Percentiles rank a stretch among this genome's conserved stretches.
Evolutionary conservation across 2,888 invertebrate genomes (phyloP).

Genomic region (Drosophila robusta): DNA sequence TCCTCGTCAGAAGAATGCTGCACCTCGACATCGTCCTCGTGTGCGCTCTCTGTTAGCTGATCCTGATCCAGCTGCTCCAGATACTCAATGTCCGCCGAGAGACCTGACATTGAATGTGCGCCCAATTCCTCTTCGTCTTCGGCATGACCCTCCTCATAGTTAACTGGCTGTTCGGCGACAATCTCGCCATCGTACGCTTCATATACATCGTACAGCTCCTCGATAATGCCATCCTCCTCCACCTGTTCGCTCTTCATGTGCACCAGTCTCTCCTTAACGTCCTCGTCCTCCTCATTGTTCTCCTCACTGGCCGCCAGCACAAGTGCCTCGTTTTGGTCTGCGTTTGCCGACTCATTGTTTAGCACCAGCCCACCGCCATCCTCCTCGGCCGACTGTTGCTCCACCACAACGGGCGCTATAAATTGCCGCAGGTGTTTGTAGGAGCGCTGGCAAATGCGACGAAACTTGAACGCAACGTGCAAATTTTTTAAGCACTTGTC

Average conservation of each 20-base stretch:
- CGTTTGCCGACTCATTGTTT: slow-evolving; percentile 8
- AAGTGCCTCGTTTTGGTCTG: slow-evolving; percentile 45
- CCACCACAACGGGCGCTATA: slow-evolving; percentile 81
- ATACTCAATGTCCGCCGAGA: slow-evolving; percentile 77
- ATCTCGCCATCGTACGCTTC: slow-evolving; percentile 76
- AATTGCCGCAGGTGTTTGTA: slow-evolving; percentile 82
- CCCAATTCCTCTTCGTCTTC: slow-evolving; percentile 64
- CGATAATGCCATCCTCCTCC: slow-evolving; percentile 78
- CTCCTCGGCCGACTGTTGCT: slow-evolving; percentile 46
- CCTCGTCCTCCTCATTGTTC: slow-evolving; percentile 32
- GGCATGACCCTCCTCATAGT: slow-evolving; percentile 65
- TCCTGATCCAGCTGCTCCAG: slow-evolving; percentile 76
- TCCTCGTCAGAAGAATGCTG: slow-evolving; percentile 73
- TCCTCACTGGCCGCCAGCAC: slow-evolving; percentile 14
- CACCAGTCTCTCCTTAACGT: slow-evolving; percentile 51
- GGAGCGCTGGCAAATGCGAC: slow-evolving; percentile 78
- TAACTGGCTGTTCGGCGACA: slow-evolving; percentile 54
- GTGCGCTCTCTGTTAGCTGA: slow-evolving; percentile 70
- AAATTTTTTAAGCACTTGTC: slow-evolving; percentile 74
- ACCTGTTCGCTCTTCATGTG: slow-evolving; percentile 72
- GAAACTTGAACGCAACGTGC: slow-evolving; percentile 77
- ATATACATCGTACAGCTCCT: slow-evolving; percentile 77
- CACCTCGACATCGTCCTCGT: slow-evolving; percentile 67
- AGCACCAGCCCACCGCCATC: slow-evolving; percentile 24
- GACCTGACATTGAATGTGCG: slow-evolving; percentile 57